Base-by-base conservation (phyloP, 2,113 vertebrate species). In the Ancistrus triradiatus region DNA sequence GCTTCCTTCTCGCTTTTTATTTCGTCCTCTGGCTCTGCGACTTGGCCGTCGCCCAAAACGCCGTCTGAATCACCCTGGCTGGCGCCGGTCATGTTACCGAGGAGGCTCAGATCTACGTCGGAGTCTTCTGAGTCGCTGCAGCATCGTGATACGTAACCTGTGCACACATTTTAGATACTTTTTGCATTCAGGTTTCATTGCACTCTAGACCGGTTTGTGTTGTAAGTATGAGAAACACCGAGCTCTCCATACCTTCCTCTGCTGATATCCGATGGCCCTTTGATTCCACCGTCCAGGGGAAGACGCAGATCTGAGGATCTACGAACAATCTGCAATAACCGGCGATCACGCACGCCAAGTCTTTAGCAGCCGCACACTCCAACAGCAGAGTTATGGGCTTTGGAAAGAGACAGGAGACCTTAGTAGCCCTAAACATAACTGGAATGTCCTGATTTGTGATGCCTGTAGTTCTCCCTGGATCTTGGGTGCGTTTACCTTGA, bases 241-340 rank as follows among this genome's bases (percentile, higher is more conserved):
- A n/a, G n/a, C n/a, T n/a, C n/a, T n/a, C n/a, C n/a, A n/a, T 77
- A 98, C 95, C 96, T 92, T 98, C 94, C 68, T 98, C 96, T 14
- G 91, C 85, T 42, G 94, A 96, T 2, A 97, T 82, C 7, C 87
- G 88, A 61, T 95, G 93, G 48, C 74, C 77, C 72, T 83, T 91
- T 1, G 65, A 77, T 42, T 85, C 83, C 2, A 84, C 80, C 2
- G 69, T 83, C 94, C 94, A 96, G 22, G 85, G 85, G 67, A 97
- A 96, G 73, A 98, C 76, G 60, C 87, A 86, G 63, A 75, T 38
- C 11, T 78, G 82, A 3, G 90, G 87, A 77, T 95, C 88, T 2
- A 94, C 88, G 11, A 92, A 86, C 48, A 95, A 84, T 47, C 86
- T 86, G 73, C 92, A 97, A 78, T 98, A 98, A 2, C 96, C 96